phyloP scores from a whole-genome alignment of 2,888 invertebrate species.

The Cactoblastis cactorum region DNA sequence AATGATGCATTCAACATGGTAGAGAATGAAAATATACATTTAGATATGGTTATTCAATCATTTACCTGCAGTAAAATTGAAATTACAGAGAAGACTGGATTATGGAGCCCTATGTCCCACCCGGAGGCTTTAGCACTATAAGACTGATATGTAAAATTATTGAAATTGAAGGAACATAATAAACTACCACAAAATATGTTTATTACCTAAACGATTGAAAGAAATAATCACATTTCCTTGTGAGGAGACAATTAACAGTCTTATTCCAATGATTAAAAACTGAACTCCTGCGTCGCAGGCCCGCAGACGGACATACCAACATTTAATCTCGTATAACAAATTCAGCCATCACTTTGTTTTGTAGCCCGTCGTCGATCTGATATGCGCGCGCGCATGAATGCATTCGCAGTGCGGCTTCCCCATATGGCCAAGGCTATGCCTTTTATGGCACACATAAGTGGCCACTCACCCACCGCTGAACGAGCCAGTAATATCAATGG shows the following conservation, averaged over 20 bases:
- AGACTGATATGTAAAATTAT: too few relatives aligned
- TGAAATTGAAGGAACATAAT: too few relatives aligned
- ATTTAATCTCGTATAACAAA: constrained; percentile 44
- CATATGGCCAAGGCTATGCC: constrained; percentile 77
- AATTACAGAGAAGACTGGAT: too few relatives aligned
- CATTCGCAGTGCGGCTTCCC: constrained; percentile 71
- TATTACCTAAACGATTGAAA: not conserved
- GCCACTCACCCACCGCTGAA: constrained; percentile 76
- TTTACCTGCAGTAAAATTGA: too few relatives aligned
- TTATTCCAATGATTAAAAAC: not conserved
- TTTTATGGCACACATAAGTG: constrained; percentile 77
- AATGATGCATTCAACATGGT: not conserved
- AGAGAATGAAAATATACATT: not conserved
- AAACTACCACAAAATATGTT: too few relatives aligned
- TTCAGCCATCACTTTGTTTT: constrained; percentile 57
- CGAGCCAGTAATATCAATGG: constrained; percentile 78
- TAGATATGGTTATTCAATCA: too few relatives aligned
- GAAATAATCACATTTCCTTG: not conserved
- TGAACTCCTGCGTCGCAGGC: not conserved
- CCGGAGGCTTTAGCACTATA: too few relatives aligned
- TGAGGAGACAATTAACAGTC: not conserved
- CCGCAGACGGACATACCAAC: not conserved
- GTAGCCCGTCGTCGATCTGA: constrained; percentile 64
- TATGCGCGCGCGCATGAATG: constrained; percentile 73
- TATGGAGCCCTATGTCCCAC: too few relatives aligned